phyloP scores from a whole-genome alignment of 1,140 invertebrate species.

The Anagrus nilaparvatae region DNA sequence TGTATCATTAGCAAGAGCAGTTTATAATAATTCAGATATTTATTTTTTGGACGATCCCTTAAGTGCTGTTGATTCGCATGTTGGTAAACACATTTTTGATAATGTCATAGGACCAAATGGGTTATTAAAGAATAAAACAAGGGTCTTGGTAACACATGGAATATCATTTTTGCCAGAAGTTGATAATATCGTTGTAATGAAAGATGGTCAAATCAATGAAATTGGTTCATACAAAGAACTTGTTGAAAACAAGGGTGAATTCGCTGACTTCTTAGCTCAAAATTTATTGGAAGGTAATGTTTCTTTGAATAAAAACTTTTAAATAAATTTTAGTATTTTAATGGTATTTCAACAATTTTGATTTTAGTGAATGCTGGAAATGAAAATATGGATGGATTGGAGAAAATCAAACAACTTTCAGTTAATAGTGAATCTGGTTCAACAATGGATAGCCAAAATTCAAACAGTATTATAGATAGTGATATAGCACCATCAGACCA shows the following conservation, averaged over 20 bases:
- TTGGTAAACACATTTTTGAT: slow-evolving; percentile 93
- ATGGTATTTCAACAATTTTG: no score
- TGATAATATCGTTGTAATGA: slow-evolving; percentile 78
- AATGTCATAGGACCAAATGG: slow-evolving; percentile 75
- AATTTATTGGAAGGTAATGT: slow-evolving; percentile 62
- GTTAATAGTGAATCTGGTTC: slow-evolving; percentile 53
- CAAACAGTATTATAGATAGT: slow-evolving; percentile 38
- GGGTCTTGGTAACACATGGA: slow-evolving; percentile 83
- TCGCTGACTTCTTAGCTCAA: slow-evolving; percentile 71
- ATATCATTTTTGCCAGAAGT: slow-evolving; percentile 81
- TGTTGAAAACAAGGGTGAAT: slow-evolving; percentile 68
- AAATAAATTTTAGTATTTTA: slow-evolving; percentile 22
- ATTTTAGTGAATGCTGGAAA: slow-evolving; percentile 33
- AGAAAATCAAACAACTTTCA: slow-evolving; percentile 64
- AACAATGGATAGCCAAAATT: slow-evolving; percentile 30
- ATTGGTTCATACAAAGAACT: slow-evolving; percentile 74
- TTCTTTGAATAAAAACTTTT: background rate
- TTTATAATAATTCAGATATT: slow-evolving; percentile 82
- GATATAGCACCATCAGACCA: slow-evolving; percentile 30
- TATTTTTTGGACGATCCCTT: slow-evolving; percentile 93
- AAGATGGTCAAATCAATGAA: slow-evolving; percentile 75
- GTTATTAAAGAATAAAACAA: slow-evolving; percentile 67
- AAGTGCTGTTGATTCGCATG: slow-evolving; percentile 90
- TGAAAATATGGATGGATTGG: slow-evolving; percentile 48
- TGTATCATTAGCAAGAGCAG: slow-evolving; percentile 88